A percentile compares a stretch with the other conserved stretches of the same genome.
These are phyloP conservation scores for Drosophila merina DNA, from an alignment of 2,888 invertebrate genomes.

Conservation along the genomic window DNA sequence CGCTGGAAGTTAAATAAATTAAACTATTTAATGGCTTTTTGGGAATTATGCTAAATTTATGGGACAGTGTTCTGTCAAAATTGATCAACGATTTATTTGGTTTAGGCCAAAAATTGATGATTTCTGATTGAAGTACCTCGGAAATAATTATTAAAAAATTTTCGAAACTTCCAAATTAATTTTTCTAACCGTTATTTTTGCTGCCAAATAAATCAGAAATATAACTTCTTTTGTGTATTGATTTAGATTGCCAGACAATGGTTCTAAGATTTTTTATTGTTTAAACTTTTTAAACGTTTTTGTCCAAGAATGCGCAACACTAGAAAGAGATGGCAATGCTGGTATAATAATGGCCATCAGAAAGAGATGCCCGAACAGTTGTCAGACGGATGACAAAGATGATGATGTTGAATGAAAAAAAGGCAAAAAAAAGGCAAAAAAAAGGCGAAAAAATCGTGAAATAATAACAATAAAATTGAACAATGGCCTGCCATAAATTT, in stretches of 20 bases:
- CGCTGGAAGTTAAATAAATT: constrained; percentile 57
- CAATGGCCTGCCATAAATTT: constrained; percentile 68
- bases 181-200: constrained; percentile 60
- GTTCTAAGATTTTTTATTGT: constrained; percentile 63
- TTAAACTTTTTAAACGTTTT: constrained; percentile 34
- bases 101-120: constrained; percentile 4
- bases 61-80: constrained; percentile 28
- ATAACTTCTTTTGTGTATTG: constrained; percentile 63
- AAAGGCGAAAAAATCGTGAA: constrained; percentile 33
- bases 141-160: not conserved
- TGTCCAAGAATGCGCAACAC: constrained; percentile 22
- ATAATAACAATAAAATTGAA: constrained; percentile 68
- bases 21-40: constrained; percentile 51
- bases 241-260: constrained; percentile 69
- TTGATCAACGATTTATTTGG: constrained; percentile 34
- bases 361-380: not conserved
- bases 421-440: constrained; percentile 12
- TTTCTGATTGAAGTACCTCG: not conserved
- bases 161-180: not conserved
- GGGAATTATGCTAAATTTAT: constrained; percentile 63
- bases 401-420: constrained; percentile 33
- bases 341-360: not conserved
- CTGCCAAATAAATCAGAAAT: constrained; percentile 44
- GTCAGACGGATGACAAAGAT: constrained; percentile 2
- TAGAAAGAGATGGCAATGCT: constrained; percentile 21